phyloP scores from a whole-genome alignment of 2,113 vertebrate genomes.

The Gymnobelideus leadbeateri region DNA sequence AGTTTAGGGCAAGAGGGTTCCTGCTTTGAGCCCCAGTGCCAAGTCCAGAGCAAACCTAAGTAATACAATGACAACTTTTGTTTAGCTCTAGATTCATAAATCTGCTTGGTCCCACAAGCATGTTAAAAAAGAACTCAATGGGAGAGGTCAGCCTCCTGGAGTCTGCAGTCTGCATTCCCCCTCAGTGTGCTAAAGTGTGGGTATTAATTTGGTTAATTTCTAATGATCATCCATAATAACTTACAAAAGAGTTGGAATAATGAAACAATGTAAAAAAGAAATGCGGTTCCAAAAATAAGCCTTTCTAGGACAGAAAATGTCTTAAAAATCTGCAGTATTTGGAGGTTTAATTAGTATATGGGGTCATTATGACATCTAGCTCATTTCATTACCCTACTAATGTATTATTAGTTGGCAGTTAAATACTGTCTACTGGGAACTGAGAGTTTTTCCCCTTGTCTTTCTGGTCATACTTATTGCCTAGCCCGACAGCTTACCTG shows the following conservation, averaged over 20 bases:
- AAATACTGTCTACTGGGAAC: slow-evolving; percentile 87
- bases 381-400: slow-evolving; percentile 84
- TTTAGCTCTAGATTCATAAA: slow-evolving; percentile 14
- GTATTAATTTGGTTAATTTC: slow-evolving; percentile 81
- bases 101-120: slow-evolving; percentile 18
- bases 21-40: not conserved
- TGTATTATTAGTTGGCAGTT: slow-evolving; percentile 86
- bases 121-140: slow-evolving; percentile 33
- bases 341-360: slow-evolving; percentile 87
- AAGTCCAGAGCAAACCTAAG: slow-evolving; percentile 35
- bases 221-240: slow-evolving; percentile 69
- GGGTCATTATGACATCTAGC: slow-evolving; percentile 87
- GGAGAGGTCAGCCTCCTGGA: slow-evolving; percentile 4
- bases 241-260: slow-evolving; percentile 74
- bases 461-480: slow-evolving; percentile 85
- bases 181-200: not conserved
- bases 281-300: slow-evolving; percentile 80
- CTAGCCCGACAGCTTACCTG: slow-evolving; percentile 93
- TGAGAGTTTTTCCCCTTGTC: slow-evolving; percentile 81
- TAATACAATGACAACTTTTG: slow-evolving; percentile 34
- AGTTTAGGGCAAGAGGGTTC: not conserved
- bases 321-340: slow-evolving; percentile 85
- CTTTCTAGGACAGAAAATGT: slow-evolving; percentile 82
- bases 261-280: slow-evolving; percentile 81
- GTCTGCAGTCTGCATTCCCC: slow-evolving; percentile 41